Evolutionary conservation across 2,113 vertebrate species (phyloP).

Genomic region (Azemiops feae): DNA sequence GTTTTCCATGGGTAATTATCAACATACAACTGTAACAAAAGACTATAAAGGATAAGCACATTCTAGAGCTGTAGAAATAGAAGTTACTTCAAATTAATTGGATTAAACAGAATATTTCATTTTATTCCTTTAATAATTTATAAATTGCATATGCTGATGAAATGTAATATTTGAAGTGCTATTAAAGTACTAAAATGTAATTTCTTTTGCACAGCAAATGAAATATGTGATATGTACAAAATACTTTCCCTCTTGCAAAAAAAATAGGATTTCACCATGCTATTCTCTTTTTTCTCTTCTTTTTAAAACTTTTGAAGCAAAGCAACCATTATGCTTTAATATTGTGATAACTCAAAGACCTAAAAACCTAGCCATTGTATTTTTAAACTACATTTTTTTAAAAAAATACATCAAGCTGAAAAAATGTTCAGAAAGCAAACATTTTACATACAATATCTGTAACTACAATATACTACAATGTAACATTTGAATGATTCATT

Average conservation of each 20-base stretch:
- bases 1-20: fast-evolving
- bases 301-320: not conserved
- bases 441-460: not conserved
- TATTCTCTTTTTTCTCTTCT: slow-evolving; percentile 43
- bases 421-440: not conserved
- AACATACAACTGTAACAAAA: not conserved
- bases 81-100: slow-evolving; percentile 43
- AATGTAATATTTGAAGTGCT: slow-evolving; percentile 63
- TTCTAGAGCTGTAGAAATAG: not conserved
- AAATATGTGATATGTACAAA: slow-evolving; percentile 51
- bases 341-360: not conserved
- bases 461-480: not conserved
- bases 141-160: slow-evolving; percentile 52
- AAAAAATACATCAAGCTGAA: not conserved
- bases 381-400: not conserved
- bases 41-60: slow-evolving; percentile 14
- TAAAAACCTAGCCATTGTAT: not conserved
- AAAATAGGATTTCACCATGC: slow-evolving; percentile 27
- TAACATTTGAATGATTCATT: not conserved
- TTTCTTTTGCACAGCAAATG: slow-evolving; percentile 57
- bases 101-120: slow-evolving; percentile 64
- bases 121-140: slow-evolving; percentile 61
- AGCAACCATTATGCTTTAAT: not conserved
- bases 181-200: slow-evolving; percentile 56
- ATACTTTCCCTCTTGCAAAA: slow-evolving; percentile 41